These are phyloP conservation scores for Daphoenositta chrysoptera DNA, from an alignment of 2,113 vertebrate genomes.

Conservation along the genomic window DNA sequence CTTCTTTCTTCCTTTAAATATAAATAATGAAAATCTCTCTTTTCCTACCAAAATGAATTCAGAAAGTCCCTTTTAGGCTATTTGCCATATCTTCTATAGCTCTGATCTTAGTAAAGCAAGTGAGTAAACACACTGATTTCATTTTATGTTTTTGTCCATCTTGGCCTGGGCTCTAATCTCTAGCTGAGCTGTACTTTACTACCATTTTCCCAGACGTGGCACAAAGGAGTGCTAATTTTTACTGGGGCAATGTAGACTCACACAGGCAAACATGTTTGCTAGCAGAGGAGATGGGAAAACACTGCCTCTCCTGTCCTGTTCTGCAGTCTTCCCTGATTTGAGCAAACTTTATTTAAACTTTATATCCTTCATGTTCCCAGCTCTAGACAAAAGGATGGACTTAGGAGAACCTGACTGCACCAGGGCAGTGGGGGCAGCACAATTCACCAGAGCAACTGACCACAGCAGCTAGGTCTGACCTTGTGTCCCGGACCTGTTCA, in stretches of 20 bases:
- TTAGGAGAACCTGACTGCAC: neutral
- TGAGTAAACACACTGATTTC: neutral
- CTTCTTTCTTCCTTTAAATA: neutral
- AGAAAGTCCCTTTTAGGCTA: neutral
- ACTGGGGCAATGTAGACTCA: fast-evolving
- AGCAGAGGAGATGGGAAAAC: neutral
- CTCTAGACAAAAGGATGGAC: neutral
- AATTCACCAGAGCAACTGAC: neutral
- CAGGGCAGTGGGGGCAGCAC: neutral
- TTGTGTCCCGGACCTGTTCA: neutral
- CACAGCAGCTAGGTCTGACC: neutral
- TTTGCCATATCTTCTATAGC: neutral
- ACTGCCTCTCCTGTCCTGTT: neutral
- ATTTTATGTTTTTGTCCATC: neutral
- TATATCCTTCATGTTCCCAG: neutral
- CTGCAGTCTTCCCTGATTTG: neutral
- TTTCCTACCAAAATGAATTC: neutral
- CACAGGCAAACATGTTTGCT: neutral
- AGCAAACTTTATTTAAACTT: neutral
- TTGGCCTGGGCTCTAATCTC: neutral
- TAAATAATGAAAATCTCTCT: neutral
- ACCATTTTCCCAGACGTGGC: neutral
- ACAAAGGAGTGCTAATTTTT: neutral
- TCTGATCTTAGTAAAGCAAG: neutral
- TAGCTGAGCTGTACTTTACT: neutral